phyloP scores from a whole-genome alignment of 2,797 vertebrate species.

The Gymnothorax reevesii region DNA sequence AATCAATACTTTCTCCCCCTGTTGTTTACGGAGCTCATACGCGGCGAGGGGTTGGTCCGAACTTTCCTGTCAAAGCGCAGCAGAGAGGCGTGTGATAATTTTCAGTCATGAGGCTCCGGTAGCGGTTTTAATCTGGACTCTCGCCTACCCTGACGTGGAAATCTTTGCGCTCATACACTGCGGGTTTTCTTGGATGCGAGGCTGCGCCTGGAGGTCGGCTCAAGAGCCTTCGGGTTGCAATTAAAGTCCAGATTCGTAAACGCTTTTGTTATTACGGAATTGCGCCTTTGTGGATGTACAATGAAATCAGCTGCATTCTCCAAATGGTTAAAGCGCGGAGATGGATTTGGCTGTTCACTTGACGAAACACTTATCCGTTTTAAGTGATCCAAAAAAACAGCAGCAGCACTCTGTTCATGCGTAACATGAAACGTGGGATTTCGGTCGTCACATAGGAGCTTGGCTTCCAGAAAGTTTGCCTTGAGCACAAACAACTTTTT shows the following conservation, averaged over 20 bases:
- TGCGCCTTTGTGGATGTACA: not conserved
- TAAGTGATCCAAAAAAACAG: not conserved
- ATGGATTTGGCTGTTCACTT: slow-evolving; percentile 15
- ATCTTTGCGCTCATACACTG: slow-evolving; percentile 44
- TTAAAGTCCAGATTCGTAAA: not conserved
- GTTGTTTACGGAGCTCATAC: not conserved
- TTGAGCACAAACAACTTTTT: not conserved
- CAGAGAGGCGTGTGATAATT: slow-evolving; percentile 52
- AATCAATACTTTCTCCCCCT: not conserved
- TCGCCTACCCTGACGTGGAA: slow-evolving; percentile 25
- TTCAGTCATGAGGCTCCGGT: slow-evolving; percentile 64
- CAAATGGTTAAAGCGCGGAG: not conserved
- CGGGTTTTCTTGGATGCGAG: not conserved
- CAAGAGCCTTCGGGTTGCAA: not conserved
- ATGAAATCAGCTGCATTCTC: not conserved
- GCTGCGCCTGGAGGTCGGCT: slow-evolving; percentile 17
- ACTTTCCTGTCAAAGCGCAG: slow-evolving; percentile 33
- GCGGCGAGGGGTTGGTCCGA: not conserved
- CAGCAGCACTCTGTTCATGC: not conserved
- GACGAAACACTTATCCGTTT: not conserved
- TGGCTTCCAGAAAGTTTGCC: slow-evolving; percentile 26
- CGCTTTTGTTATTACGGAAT: not conserved
- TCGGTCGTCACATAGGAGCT: not conserved
- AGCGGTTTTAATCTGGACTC: slow-evolving; percentile 70
- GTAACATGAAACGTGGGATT: slow-evolving; percentile 7